These are phyloP conservation scores for Heterodera carotae DNA, from an alignment of 1,140 invertebrate species.

Conservation along the genomic window DNA sequence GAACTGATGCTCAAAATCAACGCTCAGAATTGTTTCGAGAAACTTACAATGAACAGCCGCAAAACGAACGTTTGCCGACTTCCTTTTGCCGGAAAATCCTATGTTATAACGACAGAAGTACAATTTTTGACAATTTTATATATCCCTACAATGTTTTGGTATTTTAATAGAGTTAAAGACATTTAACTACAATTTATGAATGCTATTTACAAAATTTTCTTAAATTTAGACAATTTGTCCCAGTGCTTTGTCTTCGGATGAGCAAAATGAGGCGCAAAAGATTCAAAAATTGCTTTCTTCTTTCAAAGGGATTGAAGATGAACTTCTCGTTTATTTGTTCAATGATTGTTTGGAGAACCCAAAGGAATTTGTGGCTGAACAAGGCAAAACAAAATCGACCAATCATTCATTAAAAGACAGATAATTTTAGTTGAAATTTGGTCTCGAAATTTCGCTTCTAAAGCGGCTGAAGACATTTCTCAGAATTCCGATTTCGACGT, in stretches of 20 bases:
- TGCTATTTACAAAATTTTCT: background rate
- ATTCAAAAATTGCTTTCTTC: conserved; percentile 39
- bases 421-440: conserved; percentile 10
- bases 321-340: conserved; percentile 41
- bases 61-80: conserved; percentile 16
- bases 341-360: conserved; percentile 50
- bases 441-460: background rate
- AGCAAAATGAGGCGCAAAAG: conserved; percentile 38
- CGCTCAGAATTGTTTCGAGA: conserved; percentile 54
- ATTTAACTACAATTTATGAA: too few species aligned
- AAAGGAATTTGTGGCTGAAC: conserved; percentile 39
- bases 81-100: conserved; percentile 47
- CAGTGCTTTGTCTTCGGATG: conserved; percentile 17
- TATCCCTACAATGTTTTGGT: too few species aligned
- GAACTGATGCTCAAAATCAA: conserved; percentile 49
- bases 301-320: conserved; percentile 35
- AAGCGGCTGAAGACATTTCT: background rate
- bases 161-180: too few species aligned
- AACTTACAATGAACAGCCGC: conserved; percentile 44
- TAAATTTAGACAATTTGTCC: conserved; percentile 27
- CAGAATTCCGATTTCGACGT: background rate
- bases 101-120: conserved; percentile 48
- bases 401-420: background rate
- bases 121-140: background rate
- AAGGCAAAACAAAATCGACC: conserved; percentile 30